Evolutionary conservation across 2,888 invertebrate species (phyloP), one percentile per base, ranked within the genome.

Genomic region (Eueremaeus valkanovi): DNA sequence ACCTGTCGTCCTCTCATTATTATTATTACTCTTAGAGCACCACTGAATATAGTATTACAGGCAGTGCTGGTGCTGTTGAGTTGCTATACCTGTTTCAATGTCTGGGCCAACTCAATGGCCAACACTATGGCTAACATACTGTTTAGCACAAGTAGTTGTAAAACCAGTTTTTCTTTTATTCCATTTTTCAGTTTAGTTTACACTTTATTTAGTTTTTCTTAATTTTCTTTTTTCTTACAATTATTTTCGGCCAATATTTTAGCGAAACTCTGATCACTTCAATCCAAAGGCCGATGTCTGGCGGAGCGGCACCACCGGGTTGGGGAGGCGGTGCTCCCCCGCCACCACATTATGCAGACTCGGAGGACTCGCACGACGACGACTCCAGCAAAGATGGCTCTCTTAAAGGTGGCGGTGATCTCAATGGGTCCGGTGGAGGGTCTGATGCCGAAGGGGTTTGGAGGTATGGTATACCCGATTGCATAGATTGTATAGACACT

Each of bases 371-470:
- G n/a, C 58, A 77, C 51, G 77, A 77, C 36, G 75, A 77, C 49
- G 75, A 77, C 73, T 73, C 70, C 42, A 75, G 73, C 51, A 77
- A 77, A 76, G 77, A 77, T 76, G 77, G 75, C 27, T 77, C 77
- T 27, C 45, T 76, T 13, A 75, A 77, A 45, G 76, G 76, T 51
- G 58, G 49, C n/a, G 61, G 68, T 40, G 73, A 72, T 63, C 63
- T 61, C 72, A 72, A 73, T 27, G 73, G 66, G n/a, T 74, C 51
- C n/a, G 73, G 82, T 82, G 79, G 79, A 76, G 76, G 75, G 42
- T 78, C 78, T 81, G 98, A 99, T 86, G 98, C 98, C 81, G 99
- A 99, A 86, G 99, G 99, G 81, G 99, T 99, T 78, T 99, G 99
- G 99, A 95, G n/a, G n/a, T n/a, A n/a, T n/a, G n/a, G n/a, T n/a